Base-by-base conservation (phyloP, 2,797 vertebrate genomes). In the Notolabrus celidotus region DNA sequence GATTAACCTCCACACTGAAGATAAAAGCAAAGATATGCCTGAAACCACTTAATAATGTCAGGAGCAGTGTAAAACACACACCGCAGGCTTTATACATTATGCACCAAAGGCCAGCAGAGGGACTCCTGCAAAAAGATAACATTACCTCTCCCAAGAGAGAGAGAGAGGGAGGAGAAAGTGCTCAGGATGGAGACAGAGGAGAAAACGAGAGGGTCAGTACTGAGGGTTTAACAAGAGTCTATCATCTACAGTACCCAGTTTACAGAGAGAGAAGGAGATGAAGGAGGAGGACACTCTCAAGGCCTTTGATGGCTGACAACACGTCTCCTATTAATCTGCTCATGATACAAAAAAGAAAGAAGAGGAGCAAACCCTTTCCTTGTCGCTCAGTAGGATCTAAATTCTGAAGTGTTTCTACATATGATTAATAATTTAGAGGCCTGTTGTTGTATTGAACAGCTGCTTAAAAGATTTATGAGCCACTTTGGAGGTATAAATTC, bases 61-160 rank as follows among this genome's bases (percentile, higher is more conserved):
- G 72, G 68, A 80, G 46, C 19, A 57, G 80, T 89, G 89, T 90
- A 88, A 90, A 91, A 91, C 90, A 92, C 89, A 91, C 90, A 92
- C 84, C 80, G 52, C 62, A 50, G 81, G 85, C 86, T 93, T 93
- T 84, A 91, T 92, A 89, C 90, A 91, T 93, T 92, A 94, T 92
- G 89, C 90, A 88, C 89, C 74, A 75, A 88, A 88, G 86, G 73
- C 88, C 82, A 81, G 83, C 71, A 77, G 90, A 92, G 88, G 76
- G 88, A 89, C 83, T 90, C 78, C 84, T 67, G 88, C 23, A 85
- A 90, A 94, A 89, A 88, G 81, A 94, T 92, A 92, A 92, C 88
- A 87, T 79, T 77, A 84, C 81, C 80, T 65, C 53, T 63, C 84
- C 76, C 55, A 16, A 71, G 84, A 76, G 74, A 79, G 67, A 63